Evolutionary conservation across 2,888 invertebrate species (phyloP), one percentile per base, ranked within the genome.

Genomic region (Lepidonotus clava): DNA sequence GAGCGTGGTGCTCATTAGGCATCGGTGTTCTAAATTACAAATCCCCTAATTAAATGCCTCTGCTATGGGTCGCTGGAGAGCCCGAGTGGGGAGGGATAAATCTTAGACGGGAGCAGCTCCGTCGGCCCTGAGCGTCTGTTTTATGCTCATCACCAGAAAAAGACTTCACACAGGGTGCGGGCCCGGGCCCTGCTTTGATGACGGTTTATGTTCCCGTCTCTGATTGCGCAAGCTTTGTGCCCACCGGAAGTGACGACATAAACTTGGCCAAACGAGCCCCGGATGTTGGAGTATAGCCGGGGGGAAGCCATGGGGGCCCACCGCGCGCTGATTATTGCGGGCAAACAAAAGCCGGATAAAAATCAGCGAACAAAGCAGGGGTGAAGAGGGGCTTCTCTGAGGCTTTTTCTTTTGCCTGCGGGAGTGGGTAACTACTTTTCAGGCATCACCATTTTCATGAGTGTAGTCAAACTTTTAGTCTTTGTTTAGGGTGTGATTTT

Each of bases 71-170:
- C 71, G 36, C 71, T 11, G 71, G 71, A 71, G 71, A 36, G 71
- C n/a, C 71, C 11, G 36, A 8, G 71, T n/a, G 36, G 34, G 36
- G 71, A 21, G n/a, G 71, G 21, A 71, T 71, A 71, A 71, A 36
- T 71, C 71, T 71, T 38, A 14, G 14, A 14, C 38, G 34, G n/a
- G 8, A 71, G 38, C 71, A 38, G 18, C 71, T 36, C 71, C 2
- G 21, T 1, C 34, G 36, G n/a, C 71, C 71, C 11, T 71, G 71
- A 36, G 71, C 71, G 38, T 71, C 71, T 71, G 71, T 71, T 34
- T 71, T 71, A 71, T 71, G 71, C 71, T 71, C 71, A 36, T 71
- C 71, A 21, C 34, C n/a, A 71, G 71, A 71, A 71, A 71, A 71
- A 71, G 71, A 71, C 71, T 71, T 71, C 71, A 71, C 71, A 71